Evolutionary conservation across 1,140 invertebrate species (phyloP).

Genomic region (Ceratosolen solmsi): DNA sequence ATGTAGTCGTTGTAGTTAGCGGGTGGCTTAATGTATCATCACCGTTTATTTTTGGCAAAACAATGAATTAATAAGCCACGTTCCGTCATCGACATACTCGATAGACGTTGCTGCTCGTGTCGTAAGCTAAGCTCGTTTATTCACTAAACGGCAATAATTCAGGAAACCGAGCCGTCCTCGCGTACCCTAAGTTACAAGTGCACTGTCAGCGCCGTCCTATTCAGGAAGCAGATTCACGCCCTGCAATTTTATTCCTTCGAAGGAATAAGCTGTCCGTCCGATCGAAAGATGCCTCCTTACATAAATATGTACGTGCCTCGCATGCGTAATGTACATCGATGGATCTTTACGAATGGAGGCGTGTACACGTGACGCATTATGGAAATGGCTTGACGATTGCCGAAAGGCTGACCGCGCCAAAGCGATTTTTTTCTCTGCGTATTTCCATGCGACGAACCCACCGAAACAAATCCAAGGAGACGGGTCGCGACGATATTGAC

Average conservation of each 20-base stretch:
- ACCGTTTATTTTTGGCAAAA: not conserved
- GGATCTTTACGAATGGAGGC: not conserved
- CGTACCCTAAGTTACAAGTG: not conserved
- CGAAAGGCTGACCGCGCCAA: too few species aligned
- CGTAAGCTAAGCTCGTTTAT: too few species aligned
- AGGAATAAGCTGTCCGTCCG: too few species aligned
- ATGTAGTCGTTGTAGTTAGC: too few species aligned
- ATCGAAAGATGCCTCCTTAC: not conserved
- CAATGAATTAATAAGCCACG: not conserved
- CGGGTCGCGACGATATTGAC: not conserved
- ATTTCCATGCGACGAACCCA: not conserved
- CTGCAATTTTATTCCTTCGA: too few species aligned
- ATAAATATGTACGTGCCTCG: not conserved
- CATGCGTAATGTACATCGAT: not conserved
- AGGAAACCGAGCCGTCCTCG: not conserved
- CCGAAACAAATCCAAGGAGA: not conserved
- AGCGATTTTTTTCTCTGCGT: not conserved
- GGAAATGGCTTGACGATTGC: not conserved
- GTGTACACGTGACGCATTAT: slow-evolving; percentile 1
- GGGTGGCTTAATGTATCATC: too few species aligned
- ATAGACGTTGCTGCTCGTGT: not conserved
- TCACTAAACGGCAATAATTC: not conserved
- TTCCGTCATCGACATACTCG: too few species aligned
- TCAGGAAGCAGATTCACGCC: not conserved
- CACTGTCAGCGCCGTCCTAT: not conserved